Percentiles rank a stretch among this genome's conserved stretches.
phyloP scores from a whole-genome alignment of 2,888 invertebrate genomes.

The Tetropium fuscum region DNA sequence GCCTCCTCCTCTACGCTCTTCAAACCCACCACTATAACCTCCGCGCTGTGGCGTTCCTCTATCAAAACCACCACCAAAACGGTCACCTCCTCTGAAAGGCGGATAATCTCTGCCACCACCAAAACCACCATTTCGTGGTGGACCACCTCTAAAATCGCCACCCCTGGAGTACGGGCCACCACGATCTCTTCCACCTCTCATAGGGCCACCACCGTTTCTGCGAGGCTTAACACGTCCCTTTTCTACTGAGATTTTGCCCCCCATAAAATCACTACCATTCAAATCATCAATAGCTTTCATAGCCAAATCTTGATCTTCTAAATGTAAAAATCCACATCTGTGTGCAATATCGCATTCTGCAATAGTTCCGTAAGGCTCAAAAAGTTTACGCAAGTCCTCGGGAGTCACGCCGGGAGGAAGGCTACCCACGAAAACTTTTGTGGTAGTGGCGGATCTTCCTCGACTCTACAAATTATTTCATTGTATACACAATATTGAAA shows the following conservation, averaged over 20 bases:
- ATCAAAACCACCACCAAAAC: constrained; percentile 44
- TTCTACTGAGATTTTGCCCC: constrained; percentile 87
- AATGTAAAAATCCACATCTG: constrained; percentile 94
- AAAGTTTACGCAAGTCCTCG: constrained; percentile 84
- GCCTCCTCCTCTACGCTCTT: constrained; percentile 37
- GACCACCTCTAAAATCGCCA: constrained; percentile 35
- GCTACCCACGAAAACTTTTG: constrained; percentile 94
- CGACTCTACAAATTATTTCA: constrained; percentile 53
- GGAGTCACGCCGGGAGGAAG: constrained; percentile 86
- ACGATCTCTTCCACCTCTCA: constrained; percentile 69
- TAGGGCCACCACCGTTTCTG: constrained; percentile 69
- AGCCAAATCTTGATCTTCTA: constrained; percentile 87
- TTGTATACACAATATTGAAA: background rate
- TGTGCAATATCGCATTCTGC: constrained; percentile 96
- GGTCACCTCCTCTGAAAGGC: constrained; percentile 36
- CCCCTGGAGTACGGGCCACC: constrained; percentile 62
- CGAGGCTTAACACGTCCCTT: constrained; percentile 83
- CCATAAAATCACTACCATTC: constrained; percentile 86
- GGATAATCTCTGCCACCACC: constrained; percentile 38
- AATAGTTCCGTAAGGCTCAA: constrained; percentile 88
- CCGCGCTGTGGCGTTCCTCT: constrained; percentile 47
- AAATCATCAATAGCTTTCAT: constrained; percentile 83
- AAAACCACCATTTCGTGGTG: constrained; percentile 39
- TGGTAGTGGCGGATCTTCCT: constrained; percentile 59
- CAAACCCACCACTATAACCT: constrained; percentile 38